phyloP scores from a whole-genome alignment of 2,113 vertebrate species.

The Empidonax alnorum region DNA sequence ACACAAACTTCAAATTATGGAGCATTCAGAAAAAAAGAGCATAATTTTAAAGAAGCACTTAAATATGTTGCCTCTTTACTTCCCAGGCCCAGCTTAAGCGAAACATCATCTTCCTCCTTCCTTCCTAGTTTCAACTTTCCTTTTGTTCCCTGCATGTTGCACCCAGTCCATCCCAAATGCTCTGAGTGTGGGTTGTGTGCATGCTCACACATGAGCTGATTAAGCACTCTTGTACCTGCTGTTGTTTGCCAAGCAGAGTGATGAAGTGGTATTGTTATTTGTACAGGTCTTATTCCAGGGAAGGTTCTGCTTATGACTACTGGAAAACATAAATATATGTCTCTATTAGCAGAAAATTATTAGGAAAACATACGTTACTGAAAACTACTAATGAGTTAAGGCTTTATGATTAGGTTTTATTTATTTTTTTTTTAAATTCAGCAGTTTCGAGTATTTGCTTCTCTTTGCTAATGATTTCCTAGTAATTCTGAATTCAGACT shows the following conservation, averaged over 20 bases:
- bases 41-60: not conserved
- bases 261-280: slow-evolving; percentile 76
- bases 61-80: not conserved
- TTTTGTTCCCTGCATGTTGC: accelerated
- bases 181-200: not conserved
- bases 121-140: not conserved
- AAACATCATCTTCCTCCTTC: not conserved
- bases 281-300: slow-evolving; percentile 52
- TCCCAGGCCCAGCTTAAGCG: not conserved
- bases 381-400: not conserved
- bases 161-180: not conserved
- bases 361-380: not conserved
- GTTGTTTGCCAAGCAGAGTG: slow-evolving; percentile 75
- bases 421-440: not conserved
- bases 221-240: slow-evolving; percentile 44
- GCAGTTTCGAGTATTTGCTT: not conserved
- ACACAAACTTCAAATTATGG: not conserved
- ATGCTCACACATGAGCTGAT: not conserved
- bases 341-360: not conserved
- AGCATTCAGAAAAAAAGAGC: not conserved
- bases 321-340: not conserved
- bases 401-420: not conserved
- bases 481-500: not conserved
- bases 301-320: not conserved
- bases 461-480: not conserved